Evolutionary conservation across 2,888 invertebrate genomes (phyloP).

Genomic region (Troides oblongomaculatus): DNA sequence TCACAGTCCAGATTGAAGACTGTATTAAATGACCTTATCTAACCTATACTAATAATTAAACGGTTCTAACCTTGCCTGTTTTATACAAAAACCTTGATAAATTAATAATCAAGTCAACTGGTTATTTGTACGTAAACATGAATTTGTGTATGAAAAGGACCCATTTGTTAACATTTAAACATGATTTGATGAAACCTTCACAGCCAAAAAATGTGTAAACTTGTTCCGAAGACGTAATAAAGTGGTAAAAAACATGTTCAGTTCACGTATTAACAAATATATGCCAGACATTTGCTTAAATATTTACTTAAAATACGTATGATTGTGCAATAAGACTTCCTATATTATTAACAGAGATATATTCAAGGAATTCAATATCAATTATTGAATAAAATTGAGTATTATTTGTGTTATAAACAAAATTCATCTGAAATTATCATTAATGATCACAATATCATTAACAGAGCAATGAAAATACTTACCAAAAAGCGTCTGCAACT

Average conservation of each 20-base stretch:
- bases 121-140: neutral
- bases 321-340: neutral
- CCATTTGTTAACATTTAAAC: neutral
- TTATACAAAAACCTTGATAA: neutral
- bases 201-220: neutral
- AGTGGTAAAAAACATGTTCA: neutral
- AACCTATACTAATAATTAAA: neutral
- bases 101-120: neutral
- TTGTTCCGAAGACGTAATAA: neutral
- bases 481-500: no score
- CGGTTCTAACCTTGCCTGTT: neutral
- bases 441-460: no score
- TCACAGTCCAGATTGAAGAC: neutral
- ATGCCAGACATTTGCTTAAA: neutral
- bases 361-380: no score
- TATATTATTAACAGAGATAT: no score
- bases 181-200: neutral
- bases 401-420: no score
- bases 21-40: neutral
- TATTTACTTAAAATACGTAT: neutral
- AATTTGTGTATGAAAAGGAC: neutral
- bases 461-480: no score
- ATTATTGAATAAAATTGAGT: no score
- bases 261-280: neutral
- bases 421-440: no score